phyloP scores from a whole-genome alignment of 1,140 invertebrate genomes.

The Temnothorax nylanderi region DNA sequence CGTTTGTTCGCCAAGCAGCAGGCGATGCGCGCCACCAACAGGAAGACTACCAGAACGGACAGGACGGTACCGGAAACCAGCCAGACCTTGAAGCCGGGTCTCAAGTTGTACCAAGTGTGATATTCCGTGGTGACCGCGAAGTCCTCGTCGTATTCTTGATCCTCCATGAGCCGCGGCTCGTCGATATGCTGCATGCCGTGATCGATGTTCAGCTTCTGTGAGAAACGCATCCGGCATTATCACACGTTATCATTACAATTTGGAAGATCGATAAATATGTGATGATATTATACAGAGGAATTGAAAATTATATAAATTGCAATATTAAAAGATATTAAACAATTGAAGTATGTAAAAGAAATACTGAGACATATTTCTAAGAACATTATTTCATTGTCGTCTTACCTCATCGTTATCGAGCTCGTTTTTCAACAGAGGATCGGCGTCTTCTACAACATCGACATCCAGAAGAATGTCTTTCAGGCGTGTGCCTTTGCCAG shows the following conservation, averaged over 20 bases:
- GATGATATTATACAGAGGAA: neutral
- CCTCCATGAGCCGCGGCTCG: slow-evolving; percentile 73
- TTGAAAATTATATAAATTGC: neutral
- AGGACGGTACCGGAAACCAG: slow-evolving; percentile 76
- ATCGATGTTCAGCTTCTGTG: slow-evolving; percentile 64
- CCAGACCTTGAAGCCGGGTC: slow-evolving; percentile 34
- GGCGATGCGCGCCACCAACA: slow-evolving; percentile 74
- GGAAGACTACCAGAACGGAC: slow-evolving; percentile 72
- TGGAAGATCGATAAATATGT: neutral
- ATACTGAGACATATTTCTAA: neutral
- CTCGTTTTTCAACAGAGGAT: slow-evolving; percentile 44
- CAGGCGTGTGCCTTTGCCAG: slow-evolving; percentile 10
- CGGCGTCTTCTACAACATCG: slow-evolving; percentile 40
- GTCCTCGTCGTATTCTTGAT: slow-evolving; percentile 78
- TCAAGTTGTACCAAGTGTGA: slow-evolving; percentile 74
- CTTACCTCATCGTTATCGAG: slow-evolving; percentile 64
- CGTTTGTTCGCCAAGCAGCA: slow-evolving; percentile 78
- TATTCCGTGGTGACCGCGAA: slow-evolving; percentile 62
- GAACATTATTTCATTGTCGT: neutral
- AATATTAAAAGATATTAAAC: neutral
- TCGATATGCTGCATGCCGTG: slow-evolving; percentile 70
- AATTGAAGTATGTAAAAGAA: neutral
- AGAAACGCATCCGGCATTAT: neutral
- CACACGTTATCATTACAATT: neutral
- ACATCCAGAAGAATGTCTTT: slow-evolving; percentile 36